Conservation (phyloP, 2,797 vertebrate species). For the Muraenolepis orangiensis region DNA sequence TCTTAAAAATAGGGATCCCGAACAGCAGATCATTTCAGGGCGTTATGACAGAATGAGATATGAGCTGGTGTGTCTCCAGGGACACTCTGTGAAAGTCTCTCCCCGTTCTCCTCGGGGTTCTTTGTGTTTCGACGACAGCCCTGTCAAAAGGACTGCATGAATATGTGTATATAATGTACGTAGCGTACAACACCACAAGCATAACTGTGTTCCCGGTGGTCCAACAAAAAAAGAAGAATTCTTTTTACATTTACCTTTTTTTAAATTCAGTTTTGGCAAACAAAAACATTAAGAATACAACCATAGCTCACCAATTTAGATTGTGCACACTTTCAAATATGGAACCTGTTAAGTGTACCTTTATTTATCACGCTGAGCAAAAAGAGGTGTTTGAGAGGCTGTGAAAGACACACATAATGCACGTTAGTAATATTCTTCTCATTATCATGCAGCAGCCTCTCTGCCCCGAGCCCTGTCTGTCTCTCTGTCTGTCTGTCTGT, state of each 20-base stretch:
- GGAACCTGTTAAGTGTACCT: not conserved
- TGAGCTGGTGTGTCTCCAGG: not conserved
- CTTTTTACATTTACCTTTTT: not conserved
- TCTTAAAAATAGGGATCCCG: conserved; percentile 3
- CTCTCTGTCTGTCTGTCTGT: conserved; percentile 27
- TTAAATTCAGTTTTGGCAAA: not conserved
- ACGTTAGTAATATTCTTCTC: not conserved
- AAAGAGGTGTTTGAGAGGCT: not conserved
- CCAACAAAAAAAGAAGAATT: not conserved
- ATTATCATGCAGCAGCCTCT: not conserved
- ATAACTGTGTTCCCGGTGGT: not conserved
- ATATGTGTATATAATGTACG: not conserved
- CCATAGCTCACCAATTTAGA: not conserved
- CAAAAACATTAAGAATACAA: not conserved
- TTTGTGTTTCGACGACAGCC: not conserved
- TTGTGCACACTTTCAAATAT: not conserved
- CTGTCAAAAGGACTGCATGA: not conserved
- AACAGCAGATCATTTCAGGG: conserved; percentile 10
- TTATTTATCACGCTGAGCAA: not conserved
- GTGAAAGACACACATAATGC: not conserved
- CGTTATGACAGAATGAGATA: conserved; percentile 36
- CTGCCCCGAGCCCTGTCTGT: conserved; percentile 44
- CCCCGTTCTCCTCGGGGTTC: not conserved
- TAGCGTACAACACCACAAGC: not conserved
- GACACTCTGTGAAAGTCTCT: conserved; percentile 4